Base-by-base conservation (phyloP, 2,113 vertebrate species). In the Aspiorhynchus laticeps region DNA sequence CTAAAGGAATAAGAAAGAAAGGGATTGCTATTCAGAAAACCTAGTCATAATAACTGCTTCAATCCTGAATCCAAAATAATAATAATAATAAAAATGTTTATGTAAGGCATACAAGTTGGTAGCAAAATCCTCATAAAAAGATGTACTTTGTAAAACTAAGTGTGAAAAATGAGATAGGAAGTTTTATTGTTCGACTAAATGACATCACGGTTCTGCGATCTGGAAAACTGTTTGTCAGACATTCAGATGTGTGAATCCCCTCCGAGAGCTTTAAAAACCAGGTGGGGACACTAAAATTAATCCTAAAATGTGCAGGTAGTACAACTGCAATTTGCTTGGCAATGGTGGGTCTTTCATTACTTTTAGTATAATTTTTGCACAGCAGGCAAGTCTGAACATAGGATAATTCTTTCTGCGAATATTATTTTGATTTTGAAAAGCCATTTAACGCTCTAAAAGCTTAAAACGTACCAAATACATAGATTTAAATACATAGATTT, bases 221-320 rank as follows among this genome's bases (percentile, higher is more conserved):
- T 51, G 26, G 28, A 33, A 33, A 78, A 36, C 76, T n/a, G 24
- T 41, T 61, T 61, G 33, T 61, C 78, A 80, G 53, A 80, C n/a
- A 61, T 80, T 61, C 24, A 80, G 33, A 80, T 59, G 31, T 17
- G 53, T 80, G 51, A 59, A 38, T 26, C 51, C 53, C 78, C 31
- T 7, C 2, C 4, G 53, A 38, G 33, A 41, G 33, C 9, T 59
- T 33, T 38, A 41, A 80, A 61, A 61, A 33, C 51, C 48, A 26
- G 78, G 24, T 28, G 24, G 51, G 24, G 24, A 41, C 36, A 80
- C 24, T 26, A 65, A 67, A 65, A 43, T 67, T 0, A 36, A 51
- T 53, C 28, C 17, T 73, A 38, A 73, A 73, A 36, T 17, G 19
- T 73, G 36, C 26, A 51, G 43, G 15, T 26, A 80, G 33, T 21